Evolutionary conservation across 1,140 invertebrate genomes (phyloP), one percentile per base, ranked within the genome.

Genomic region (Stegodyphus mimosarum): DNA sequence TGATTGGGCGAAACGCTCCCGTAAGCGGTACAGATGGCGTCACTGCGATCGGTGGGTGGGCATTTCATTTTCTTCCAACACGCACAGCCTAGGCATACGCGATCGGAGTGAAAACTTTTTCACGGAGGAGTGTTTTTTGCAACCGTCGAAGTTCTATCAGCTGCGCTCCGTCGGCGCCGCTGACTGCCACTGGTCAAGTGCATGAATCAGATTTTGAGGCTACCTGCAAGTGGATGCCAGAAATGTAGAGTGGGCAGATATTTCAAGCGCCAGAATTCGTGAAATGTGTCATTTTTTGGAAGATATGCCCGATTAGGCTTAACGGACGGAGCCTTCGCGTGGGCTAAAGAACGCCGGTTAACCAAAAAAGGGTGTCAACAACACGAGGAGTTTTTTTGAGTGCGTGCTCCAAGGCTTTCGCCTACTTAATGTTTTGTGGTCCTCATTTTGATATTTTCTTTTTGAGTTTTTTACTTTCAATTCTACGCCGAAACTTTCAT

Each of bases 281-380:
- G 64, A 18, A 51, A 63, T 48, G 63, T 69, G 72, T 76, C 18
- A 11, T 17, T 17, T 49, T 53, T 83, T 73, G 50, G 50, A 13
- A 53, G 53, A 84, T 49, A 81, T 52, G 53, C 79, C 53, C 33
- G 79, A 84, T 84, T 84, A 76, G 72, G 81, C 81, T 49, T 84
- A 84, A n/a, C n/a, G 11, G 11, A 67, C 64, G 13, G 7, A 15
- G 64, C 64, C 53, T 11, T 7, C 60, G 81, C 81, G 81, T 84
- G 81, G 81, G 72, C 72, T 66, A 52, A 7, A 10, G 63, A 33
- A 76, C 72, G 72, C 81, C 81, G 81, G 72, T 52, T 84, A 50
- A 63, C 81, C 81, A 69, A 84, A 84, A 84, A 84, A 76, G 72
- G 81, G 81, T 83, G 80, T 83, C 71, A 73, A 83, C 80, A 73